phyloP scores from a whole-genome alignment of 2,888 invertebrate genomes.

The Clepsis dumicolana region DNA sequence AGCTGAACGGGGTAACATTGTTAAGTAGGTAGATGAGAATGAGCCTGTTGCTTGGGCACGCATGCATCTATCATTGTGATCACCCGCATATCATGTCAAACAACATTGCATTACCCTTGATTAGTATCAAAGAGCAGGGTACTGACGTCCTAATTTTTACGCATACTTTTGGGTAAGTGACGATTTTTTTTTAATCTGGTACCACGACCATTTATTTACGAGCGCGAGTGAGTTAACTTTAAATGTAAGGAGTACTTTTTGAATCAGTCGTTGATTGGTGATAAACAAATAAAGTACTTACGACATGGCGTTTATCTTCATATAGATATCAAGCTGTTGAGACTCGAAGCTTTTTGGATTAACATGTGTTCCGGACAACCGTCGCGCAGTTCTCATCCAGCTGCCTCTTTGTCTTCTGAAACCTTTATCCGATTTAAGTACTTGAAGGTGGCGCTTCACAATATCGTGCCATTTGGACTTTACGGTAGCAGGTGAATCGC shows the following conservation, averaged over 20 bases:
- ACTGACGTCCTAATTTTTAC: background rate
- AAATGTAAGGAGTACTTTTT: background rate
- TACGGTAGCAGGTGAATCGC: conserved; percentile 81
- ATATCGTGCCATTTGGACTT: conserved; percentile 85
- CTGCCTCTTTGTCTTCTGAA: conserved; percentile 80
- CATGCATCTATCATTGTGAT: conserved; percentile 44
- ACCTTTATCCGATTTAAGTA: conserved; percentile 80
- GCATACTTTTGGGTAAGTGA: background rate
- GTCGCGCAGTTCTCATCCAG: conserved; percentile 80
- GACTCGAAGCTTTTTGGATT: conserved; percentile 69
- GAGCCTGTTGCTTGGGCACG: conserved; percentile 58
- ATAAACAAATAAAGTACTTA: conserved; percentile 62
- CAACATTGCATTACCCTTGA: background rate
- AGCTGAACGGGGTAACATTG: conserved; percentile 61
- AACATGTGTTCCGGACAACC: conserved; percentile 72
- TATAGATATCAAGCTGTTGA: conserved; percentile 73
- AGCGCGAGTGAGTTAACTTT: background rate
- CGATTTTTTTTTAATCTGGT: background rate
- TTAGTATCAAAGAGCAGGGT: background rate
- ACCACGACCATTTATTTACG: background rate
- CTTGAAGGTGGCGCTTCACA: conserved; percentile 80
- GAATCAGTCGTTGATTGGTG: background rate
- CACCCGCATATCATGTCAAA: conserved; percentile 12
- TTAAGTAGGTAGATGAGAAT: conserved; percentile 65
- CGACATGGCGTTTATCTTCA: conserved; percentile 81